These are phyloP conservation scores for Lateolabrax maculatus DNA, from an alignment of 2,797 vertebrate species.

Conservation along the genomic window DNA sequence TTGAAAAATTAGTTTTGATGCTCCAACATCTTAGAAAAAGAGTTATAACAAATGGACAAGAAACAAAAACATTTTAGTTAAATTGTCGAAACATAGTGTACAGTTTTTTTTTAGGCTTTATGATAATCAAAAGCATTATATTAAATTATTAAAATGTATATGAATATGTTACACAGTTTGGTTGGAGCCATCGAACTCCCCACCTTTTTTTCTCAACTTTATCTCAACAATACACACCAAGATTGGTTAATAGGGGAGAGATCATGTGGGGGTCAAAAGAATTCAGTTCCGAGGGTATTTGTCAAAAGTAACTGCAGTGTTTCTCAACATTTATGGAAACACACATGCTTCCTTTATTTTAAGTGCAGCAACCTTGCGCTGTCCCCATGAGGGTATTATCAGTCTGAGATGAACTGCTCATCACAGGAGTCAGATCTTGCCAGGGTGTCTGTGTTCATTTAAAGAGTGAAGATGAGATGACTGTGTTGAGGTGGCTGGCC, in stretches of 20 bases:
- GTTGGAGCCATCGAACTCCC: too few species aligned
- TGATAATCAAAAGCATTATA: too few species aligned
- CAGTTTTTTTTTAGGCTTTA: too few species aligned
- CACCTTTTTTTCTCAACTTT: too few species aligned
- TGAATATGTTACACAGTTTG: too few species aligned
- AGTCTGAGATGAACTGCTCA: slow-evolving; percentile 43
- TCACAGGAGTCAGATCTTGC: slow-evolving; percentile 35
- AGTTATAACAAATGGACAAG: neutral
- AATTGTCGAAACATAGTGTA: too few species aligned
- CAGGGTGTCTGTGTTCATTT: slow-evolving; percentile 46
- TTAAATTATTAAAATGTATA: too few species aligned
- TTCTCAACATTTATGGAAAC: slow-evolving; percentile 16
- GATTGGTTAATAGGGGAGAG: too few species aligned
- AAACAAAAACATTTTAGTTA: too few species aligned
- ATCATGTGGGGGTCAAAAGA: neutral
- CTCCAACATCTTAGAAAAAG: neutral
- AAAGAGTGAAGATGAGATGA: slow-evolving; percentile 48
- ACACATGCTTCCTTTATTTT: slow-evolving; percentile 26
- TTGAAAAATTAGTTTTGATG: neutral
- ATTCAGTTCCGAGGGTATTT: neutral
- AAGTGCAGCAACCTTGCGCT: neutral
- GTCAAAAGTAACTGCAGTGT: neutral
- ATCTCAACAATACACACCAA: too few species aligned
- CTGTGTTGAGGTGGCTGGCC: slow-evolving; percentile 34
- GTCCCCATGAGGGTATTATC: slow-evolving; percentile 9